Percentiles rank a stretch among this genome's conserved stretches.
Conservation (phyloP, 2,113 vertebrate genomes). For the Myiozetetes cayanensis region DNA sequence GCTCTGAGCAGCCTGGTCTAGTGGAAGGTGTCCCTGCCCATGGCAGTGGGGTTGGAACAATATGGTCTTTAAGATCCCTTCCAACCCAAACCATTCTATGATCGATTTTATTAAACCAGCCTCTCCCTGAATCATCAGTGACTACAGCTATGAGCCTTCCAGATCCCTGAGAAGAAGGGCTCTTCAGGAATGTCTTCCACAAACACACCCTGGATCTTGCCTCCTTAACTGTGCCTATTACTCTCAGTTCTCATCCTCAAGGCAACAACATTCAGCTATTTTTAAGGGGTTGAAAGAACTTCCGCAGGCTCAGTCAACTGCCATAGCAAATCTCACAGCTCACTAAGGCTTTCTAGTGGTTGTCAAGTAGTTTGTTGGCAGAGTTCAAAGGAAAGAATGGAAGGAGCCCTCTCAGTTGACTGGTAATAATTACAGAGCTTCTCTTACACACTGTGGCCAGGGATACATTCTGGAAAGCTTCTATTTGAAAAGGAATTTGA, state of each 20-base stretch:
- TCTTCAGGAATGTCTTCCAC: background rate
- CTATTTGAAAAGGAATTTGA: background rate
- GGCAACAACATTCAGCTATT: background rate
- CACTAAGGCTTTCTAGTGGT: background rate
- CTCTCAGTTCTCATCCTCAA: background rate
- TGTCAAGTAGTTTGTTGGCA: constrained; percentile 10
- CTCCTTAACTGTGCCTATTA: background rate
- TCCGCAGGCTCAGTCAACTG: background rate
- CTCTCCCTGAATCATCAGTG: background rate
- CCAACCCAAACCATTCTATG: background rate
- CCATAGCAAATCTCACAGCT: background rate
- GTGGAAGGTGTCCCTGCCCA: background rate
- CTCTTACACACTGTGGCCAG: background rate
- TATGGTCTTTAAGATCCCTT: background rate
- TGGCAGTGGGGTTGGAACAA: accelerated
- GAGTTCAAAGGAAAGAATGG: background rate
- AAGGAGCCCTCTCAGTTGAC: background rate
- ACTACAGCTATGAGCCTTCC: background rate
- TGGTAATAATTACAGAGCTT: background rate
- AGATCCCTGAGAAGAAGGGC: background rate
- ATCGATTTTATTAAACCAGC: background rate
- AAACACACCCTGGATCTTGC: background rate
- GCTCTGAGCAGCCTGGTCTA: background rate
- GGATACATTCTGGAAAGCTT: background rate
- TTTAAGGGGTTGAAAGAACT: background rate